Evolutionary conservation across 2,797 vertebrate genomes (phyloP).

Genomic region (Oryzias dopingdopingensis): DNA sequence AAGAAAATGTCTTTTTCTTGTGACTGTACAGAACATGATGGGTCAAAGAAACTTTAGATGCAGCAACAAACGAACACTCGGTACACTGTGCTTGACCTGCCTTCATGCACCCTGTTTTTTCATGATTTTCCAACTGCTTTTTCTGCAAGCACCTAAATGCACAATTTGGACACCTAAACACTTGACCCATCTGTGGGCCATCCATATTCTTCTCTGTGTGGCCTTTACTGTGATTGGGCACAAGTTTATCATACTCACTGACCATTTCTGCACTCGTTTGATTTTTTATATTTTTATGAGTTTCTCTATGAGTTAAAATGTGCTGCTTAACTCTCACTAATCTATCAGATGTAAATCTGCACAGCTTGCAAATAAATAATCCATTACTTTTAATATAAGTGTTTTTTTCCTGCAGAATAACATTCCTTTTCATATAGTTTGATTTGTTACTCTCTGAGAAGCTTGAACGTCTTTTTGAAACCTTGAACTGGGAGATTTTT

Average conservation of each 20-base stretch:
- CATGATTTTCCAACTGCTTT: conserved; percentile 80
- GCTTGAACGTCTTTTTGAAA: conserved; percentile 4
- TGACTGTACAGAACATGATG: conserved; percentile 74
- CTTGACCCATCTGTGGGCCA: conserved; percentile 4
- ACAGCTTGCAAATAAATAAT: conserved; percentile 82
- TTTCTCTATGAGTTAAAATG: conserved; percentile 57
- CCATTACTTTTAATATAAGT: conserved; percentile 55
- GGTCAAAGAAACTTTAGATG: conserved; percentile 71
- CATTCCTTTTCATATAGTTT: background rate
- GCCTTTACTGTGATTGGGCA: background rate
- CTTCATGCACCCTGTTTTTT: conserved; percentile 80
- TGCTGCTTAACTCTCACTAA: conserved; percentile 82
- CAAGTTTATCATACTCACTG: conserved; percentile 8
- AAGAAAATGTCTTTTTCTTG: conserved; percentile 34
- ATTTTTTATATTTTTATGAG: conserved; percentile 25
- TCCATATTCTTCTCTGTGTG: background rate
- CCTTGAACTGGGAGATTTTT: background rate
- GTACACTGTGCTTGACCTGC: conserved; percentile 76
- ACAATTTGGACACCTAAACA: conserved; percentile 82
- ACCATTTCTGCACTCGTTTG: conserved; percentile 15
- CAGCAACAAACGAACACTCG: conserved; percentile 80
- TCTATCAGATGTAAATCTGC: conserved; percentile 82
- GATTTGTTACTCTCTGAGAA: background rate
- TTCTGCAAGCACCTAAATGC: conserved; percentile 86
- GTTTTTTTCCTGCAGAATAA: background rate